Conservation (phyloP, 2,888 invertebrate species). For the Polymixis flavicincta region DNA sequence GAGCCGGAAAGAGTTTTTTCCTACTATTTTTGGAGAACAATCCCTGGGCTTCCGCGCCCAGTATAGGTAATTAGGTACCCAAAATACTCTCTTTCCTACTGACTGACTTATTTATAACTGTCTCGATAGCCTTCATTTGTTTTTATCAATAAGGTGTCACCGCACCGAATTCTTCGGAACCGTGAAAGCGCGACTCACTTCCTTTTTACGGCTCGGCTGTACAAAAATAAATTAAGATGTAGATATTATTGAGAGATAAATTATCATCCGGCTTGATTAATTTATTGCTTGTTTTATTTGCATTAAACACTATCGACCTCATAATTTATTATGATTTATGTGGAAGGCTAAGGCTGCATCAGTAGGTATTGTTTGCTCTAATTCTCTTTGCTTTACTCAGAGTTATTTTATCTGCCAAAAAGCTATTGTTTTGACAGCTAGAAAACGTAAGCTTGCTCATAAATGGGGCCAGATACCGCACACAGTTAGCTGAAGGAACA, state of each 20-base stretch:
- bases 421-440: neutral
- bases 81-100: constrained; percentile 1
- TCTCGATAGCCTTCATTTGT: constrained; percentile 37
- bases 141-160: constrained; percentile 48
- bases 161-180: constrained; percentile 37
- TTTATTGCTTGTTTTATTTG: constrained; percentile 13
- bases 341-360: neutral
- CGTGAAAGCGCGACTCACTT: constrained; percentile 49
- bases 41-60: neutral
- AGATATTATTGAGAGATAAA: constrained; percentile 25
- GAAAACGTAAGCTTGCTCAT: too few relatives aligned
- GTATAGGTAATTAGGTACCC: neutral
- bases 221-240: constrained; percentile 26
- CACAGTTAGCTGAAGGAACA: too few relatives aligned
- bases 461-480: too few relatives aligned
- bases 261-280: constrained; percentile 2
- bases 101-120: constrained; percentile 4
- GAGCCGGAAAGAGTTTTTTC: too few relatives aligned
- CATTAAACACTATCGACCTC: constrained; percentile 7
- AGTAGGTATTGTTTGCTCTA: neutral
- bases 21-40: neutral
- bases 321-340: constrained; percentile 19
- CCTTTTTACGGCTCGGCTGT: constrained; percentile 9
- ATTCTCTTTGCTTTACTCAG: neutral
- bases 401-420: neutral